Evolutionary conservation across 2,113 vertebrate species (phyloP).

Genomic region (Struthidea cinerea): DNA sequence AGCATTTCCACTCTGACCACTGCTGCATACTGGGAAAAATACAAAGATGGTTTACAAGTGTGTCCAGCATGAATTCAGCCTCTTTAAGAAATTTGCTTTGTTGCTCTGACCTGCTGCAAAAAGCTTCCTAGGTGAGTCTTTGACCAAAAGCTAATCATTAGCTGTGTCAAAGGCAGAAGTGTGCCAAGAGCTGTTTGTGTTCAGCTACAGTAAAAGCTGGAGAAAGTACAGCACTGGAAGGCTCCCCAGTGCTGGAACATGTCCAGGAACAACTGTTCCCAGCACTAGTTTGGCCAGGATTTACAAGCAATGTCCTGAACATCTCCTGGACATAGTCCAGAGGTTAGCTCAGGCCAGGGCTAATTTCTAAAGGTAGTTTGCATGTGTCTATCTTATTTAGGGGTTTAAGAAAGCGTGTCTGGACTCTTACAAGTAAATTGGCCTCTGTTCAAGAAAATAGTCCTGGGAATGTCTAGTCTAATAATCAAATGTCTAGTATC

Average conservation of each 20-base stretch:
- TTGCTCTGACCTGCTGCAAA: not conserved
- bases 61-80: not conserved
- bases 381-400: not conserved
- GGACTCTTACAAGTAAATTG: not conserved
- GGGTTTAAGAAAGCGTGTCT: not conserved
- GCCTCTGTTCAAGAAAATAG: not conserved
- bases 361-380: not conserved
- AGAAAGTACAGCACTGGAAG: not conserved
- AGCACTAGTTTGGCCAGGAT: not conserved
- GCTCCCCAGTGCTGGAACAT: not conserved
- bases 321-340: not conserved
- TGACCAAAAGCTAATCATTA: constrained; percentile 17
- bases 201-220: not conserved
- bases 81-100: not conserved
- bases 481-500: not conserved
- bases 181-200: not conserved
- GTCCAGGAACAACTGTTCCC: constrained; percentile 15
- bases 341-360: not conserved
- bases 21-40: not conserved
- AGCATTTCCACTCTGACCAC: not conserved
- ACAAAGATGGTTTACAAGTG: not conserved
- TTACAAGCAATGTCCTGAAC: not conserved
- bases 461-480: not conserved
- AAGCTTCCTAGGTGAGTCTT: not conserved
- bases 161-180: not conserved